These are phyloP conservation scores for Drosophila tani DNA, from an alignment of 1,140 invertebrate genomes.

Conservation along the genomic window DNA sequence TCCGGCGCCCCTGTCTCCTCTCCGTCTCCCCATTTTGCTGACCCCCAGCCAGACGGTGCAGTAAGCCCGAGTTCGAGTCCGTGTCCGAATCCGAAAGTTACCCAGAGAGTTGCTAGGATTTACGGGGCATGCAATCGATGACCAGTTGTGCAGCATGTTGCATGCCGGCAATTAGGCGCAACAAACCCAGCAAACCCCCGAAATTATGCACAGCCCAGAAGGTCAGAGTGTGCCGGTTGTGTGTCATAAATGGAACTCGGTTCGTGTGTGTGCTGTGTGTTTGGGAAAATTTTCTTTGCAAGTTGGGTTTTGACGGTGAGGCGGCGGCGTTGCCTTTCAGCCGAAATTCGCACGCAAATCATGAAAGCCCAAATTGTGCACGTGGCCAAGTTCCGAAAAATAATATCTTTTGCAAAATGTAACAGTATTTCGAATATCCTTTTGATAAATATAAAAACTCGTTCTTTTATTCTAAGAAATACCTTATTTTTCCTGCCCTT, in stretches of 20 bases:
- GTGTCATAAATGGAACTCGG: conserved; percentile 23
- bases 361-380: conserved; percentile 16
- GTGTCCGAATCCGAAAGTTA: conserved; percentile 20
- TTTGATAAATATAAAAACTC: neutral
- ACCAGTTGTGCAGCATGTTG: conserved; percentile 55
- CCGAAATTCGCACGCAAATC: conserved; percentile 39
- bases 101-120: conserved; percentile 58
- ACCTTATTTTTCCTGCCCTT: neutral
- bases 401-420: neutral
- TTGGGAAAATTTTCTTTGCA: conserved; percentile 20
- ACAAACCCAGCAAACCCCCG: conserved; percentile 24
- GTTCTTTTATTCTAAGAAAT: too few relatives aligned
- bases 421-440: neutral
- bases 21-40: neutral
- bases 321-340: conserved; percentile 21
- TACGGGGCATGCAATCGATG: conserved; percentile 80
- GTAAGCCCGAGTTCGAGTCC: neutral
- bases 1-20: conserved; percentile 11
- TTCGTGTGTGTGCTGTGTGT: neutral
- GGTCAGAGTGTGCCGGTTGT: conserved; percentile 29
- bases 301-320: conserved; percentile 15
- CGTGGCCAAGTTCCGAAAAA: conserved; percentile 2
- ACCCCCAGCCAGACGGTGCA: conserved; percentile 13
- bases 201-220: conserved; percentile 49
- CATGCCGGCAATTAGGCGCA: conserved; percentile 73